Evolutionary conservation across 1,140 invertebrate species (phyloP), one percentile per base, ranked within the genome.

Genomic region (Lutraria rhynchaena): DNA sequence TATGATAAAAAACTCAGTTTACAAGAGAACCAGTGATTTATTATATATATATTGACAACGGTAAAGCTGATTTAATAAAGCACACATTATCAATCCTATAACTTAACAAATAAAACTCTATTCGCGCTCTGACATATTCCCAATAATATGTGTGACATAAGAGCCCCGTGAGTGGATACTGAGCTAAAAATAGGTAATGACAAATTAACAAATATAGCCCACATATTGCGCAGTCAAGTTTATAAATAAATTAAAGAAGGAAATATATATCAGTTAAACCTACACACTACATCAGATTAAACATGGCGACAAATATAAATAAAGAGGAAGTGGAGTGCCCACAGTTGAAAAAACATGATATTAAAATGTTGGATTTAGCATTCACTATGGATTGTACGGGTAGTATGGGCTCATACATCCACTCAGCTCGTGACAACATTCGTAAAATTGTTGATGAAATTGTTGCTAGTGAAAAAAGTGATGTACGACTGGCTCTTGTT

Each of bases 311-410:
- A 33, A 33, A 29, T 11, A 22, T 57, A 15, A 70, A 77, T 13
- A 55, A 71, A 11, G 49, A 76, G n/a, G n/a, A n/a, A n/a, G n/a
- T n/a, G n/a, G 29, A 67, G 15, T 67, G 74, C 44, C 86, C 86
- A 7, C 69, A 55, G 4, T n/a, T 84, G n/a, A 82, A 78, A n/a
- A 74, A 69, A 33, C 86, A 88, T 78, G 84, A 87, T 51, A 81
- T 70, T 15, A 71, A 58, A 3, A 29, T 83, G 17, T 73, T 90
- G 37, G 89, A 90, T 76, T 73, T 90, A 46, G 89, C 88, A 7
- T 90, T 90, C 63, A 86, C 85, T 29, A 87, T 90, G 87, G 89
- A 90, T 76, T 87, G 85, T 77, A 89, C 88, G 5, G 87, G 88
- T 19, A 90, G 89, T 75, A 91, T 91, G 90, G 76, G 83, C 1